Conservation (phyloP, 2,113 vertebrate species). For the Eurystomus gularis region DNA sequence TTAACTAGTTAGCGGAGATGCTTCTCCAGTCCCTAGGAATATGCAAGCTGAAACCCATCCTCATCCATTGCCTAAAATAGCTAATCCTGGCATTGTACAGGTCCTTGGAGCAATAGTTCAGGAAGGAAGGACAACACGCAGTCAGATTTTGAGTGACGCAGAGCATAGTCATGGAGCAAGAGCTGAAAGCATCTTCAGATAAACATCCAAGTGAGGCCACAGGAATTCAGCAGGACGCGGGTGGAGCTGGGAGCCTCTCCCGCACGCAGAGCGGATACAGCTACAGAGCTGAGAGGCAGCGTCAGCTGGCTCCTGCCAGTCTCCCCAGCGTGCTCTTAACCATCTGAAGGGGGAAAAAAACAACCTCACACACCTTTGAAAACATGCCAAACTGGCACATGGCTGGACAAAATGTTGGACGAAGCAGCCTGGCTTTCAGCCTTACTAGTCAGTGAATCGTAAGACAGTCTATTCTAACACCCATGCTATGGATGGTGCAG, state of each 20-base stretch:
- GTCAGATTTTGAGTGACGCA: background rate
- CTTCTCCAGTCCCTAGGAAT: background rate
- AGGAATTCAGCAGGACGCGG: background rate
- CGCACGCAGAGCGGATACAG: background rate
- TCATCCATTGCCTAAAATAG: background rate
- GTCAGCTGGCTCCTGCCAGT: background rate
- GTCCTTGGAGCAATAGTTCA: background rate
- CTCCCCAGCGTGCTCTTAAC: rapidly evolving
- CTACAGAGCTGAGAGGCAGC: background rate
- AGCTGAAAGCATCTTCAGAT: background rate
- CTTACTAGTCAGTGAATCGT: background rate
- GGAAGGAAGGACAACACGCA: background rate
- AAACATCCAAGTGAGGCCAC: background rate
- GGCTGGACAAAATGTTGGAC: background rate
- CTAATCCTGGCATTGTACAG: background rate
- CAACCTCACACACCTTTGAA: background rate
- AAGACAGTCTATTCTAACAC: background rate
- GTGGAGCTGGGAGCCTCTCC: background rate
- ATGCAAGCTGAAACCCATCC: background rate
- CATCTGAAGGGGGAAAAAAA: background rate
- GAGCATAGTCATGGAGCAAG: background rate
- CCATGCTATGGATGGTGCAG: background rate
- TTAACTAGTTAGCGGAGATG: background rate
- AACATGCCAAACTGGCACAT: background rate
- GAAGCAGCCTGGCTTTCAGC: background rate